A percentile compares a stretch with the other conserved stretches of the same genome.
Conservation (phyloP, 2,888 invertebrate genomes). For the Yponomeuta plumbellus region DNA sequence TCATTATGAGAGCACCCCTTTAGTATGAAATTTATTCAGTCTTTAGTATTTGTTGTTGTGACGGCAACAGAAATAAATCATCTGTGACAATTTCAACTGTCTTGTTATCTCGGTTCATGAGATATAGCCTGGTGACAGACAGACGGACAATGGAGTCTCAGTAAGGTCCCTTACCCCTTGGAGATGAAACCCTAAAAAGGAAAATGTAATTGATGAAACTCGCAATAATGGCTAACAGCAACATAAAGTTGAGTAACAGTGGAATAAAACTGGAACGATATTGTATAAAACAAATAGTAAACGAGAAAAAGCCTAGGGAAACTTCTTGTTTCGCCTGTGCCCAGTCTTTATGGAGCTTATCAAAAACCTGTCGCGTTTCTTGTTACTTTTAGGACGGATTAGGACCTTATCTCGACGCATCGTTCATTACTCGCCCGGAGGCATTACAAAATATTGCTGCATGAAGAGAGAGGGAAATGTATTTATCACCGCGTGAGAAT, state of each 20-base stretch:
- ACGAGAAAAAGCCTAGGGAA: neutral
- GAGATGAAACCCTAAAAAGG: no score
- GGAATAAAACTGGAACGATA: neutral
- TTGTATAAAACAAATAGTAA: neutral
- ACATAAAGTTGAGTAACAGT: neutral
- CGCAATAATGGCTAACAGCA: neutral
- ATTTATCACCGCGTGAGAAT: constrained; percentile 4
- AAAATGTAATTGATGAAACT: neutral
- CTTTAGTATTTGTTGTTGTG: no score
- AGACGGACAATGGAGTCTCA: no score
- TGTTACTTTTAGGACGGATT: constrained; percentile 4
- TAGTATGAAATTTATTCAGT: no score
- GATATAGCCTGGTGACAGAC: no score
- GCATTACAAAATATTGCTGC: neutral
- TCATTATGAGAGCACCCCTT: no score
- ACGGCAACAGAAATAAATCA: no score
- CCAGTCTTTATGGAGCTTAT: constrained; percentile 32
- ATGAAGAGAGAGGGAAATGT: constrained; percentile 10
- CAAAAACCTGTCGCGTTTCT: constrained; percentile 27
- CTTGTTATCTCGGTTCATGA: no score
- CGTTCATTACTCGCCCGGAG: constrained; percentile 23
- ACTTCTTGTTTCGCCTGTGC: constrained; percentile 15
- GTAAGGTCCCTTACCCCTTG: no score
- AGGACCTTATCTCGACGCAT: constrained; percentile 14
- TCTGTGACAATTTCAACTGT: no score